Evolutionary conservation across 2,113 vertebrate genomes (phyloP).

Genomic region (Siphamia tubifer): DNA sequence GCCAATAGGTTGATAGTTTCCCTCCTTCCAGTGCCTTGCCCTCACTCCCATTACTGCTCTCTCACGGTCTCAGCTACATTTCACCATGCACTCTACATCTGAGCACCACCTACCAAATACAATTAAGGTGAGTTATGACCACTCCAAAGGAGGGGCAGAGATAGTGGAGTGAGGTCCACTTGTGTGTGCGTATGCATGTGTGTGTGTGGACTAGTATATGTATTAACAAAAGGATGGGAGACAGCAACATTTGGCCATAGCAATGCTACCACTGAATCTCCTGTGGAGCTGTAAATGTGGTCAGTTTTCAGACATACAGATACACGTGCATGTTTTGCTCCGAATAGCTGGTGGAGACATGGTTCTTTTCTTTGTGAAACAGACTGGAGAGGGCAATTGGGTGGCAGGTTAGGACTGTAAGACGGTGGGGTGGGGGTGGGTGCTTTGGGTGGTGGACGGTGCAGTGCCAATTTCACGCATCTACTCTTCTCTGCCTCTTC

Average conservation of each 20-base stretch:
- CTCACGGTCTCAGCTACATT: slow-evolving; percentile 33
- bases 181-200: not conserved
- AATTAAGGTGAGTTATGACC: slow-evolving; percentile 74
- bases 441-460: slow-evolving; percentile 51
- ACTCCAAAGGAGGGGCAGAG: slow-evolving; percentile 18
- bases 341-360: slow-evolving; percentile 9
- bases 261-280: slow-evolving; percentile 4
- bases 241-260: slow-evolving; percentile 23
- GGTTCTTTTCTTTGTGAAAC: slow-evolving; percentile 5
- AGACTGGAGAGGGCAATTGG: slow-evolving; percentile 36
- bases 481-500: slow-evolving; percentile 68
- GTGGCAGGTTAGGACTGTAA: slow-evolving; percentile 12
- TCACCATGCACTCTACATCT: slow-evolving; percentile 42
- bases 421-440: not conserved
- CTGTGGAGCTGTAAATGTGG: not conserved
- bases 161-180: not conserved
- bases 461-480: slow-evolving; percentile 81
- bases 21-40: slow-evolving; percentile 37
- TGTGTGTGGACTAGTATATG: not conserved
- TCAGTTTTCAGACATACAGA: too few relatives aligned
- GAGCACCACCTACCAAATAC: slow-evolving; percentile 62
- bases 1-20: slow-evolving; percentile 38
- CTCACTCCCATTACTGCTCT: slow-evolving; percentile 49
- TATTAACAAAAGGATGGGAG: slow-evolving; percentile 5
- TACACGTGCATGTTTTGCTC: too few relatives aligned